Evolutionary conservation across 2,797 vertebrate species (phyloP), one percentile per base, ranked within the genome.

Genomic region (Acipenser transmontanus): DNA sequence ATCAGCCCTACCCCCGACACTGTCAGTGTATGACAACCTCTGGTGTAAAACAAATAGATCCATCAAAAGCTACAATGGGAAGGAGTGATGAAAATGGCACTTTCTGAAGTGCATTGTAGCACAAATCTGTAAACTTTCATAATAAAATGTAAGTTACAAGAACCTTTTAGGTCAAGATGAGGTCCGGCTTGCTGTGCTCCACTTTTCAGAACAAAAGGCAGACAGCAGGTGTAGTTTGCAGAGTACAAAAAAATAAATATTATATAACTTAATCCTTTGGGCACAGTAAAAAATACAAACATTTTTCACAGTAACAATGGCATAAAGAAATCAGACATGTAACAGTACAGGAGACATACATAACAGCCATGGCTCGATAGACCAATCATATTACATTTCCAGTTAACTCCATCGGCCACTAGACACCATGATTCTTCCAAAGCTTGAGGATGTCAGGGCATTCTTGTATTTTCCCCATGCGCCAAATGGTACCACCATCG

Each of bases 381-480:
- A 34, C 34, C 34, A 34, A 34, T 34, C 34, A 34, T 34, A 34
- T 3, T 34, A 62, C 8, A 6, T 13, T 12, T 17, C 47, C 11
- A 9, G 34, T 66, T 61, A 71, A 50, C 64, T 51, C 70, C 70
- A 71, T 4, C 70, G 60, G 13, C 59, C 57, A 5, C 70, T 71
- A 12, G 63, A 60, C 47, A 59, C 67, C 70, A 71, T 66, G 51
- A 71, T 71, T 62, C 70, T 66, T 57, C 67, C 67, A 49, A 71
- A 71, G 13, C 48, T 60, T 6, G 48, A 7, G 2, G 34, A 50
- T 34, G 47, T 59, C 2, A 69, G 17, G 48, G 69, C 51, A 14
- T 20, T 52, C 14, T 54, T 71, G 67, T 69, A 62, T 57, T 68
- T 71, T 34, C 72, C 72, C 72, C 72, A 74, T 6, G 70, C 72